These are phyloP conservation scores for Rhimphoctona megacephalus DNA, from an alignment of 2,888 invertebrate species.

Conservation along the genomic window DNA sequence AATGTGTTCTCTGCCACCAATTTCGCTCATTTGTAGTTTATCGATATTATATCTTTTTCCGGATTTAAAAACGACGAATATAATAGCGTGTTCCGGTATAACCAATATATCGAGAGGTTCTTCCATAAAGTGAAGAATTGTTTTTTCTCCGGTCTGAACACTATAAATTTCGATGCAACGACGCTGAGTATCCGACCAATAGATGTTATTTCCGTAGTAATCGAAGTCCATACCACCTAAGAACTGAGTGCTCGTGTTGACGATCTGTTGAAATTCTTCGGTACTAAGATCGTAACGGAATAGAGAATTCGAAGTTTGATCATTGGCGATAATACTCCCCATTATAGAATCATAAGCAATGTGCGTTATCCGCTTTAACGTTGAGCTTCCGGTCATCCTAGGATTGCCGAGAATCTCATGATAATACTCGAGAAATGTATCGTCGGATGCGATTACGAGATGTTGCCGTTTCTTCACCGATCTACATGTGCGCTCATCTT, in stretches of 20 bases:
- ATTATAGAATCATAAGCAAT: slow-evolving; percentile 88
- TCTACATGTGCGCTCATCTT: slow-evolving; percentile 87
- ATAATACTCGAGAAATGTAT: slow-evolving; percentile 87
- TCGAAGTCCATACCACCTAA: slow-evolving; percentile 89
- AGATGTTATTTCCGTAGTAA: slow-evolving; percentile 90
- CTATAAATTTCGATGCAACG: slow-evolving; percentile 89
- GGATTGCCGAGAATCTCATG: slow-evolving; percentile 90
- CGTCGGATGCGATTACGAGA: slow-evolving; percentile 87
- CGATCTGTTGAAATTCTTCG: slow-evolving; percentile 76
- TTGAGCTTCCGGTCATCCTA: slow-evolving; percentile 83
- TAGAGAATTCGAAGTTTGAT: slow-evolving; percentile 73
- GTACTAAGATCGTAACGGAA: slow-evolving; percentile 72
- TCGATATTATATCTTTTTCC: slow-evolving; percentile 87
- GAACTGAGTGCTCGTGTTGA: slow-evolving; percentile 84
- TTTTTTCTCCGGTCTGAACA: slow-evolving; percentile 87
- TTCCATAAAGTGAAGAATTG: slow-evolving; percentile 87
- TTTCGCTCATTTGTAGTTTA: slow-evolving; percentile 89
- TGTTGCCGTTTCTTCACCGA: slow-evolving; percentile 84
- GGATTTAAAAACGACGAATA: slow-evolving; percentile 79
- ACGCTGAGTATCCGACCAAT: slow-evolving; percentile 89
- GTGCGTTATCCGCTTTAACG: slow-evolving; percentile 87
- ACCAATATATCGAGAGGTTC: slow-evolving; percentile 90
- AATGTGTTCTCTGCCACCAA: slow-evolving; percentile 84
- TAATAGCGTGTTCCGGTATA: slow-evolving; percentile 86
- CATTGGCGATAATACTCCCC: slow-evolving; percentile 81